These are phyloP conservation scores for Gymnopithys bicolor DNA, from an alignment of 2,797 vertebrate species.

Conservation along the genomic window DNA sequence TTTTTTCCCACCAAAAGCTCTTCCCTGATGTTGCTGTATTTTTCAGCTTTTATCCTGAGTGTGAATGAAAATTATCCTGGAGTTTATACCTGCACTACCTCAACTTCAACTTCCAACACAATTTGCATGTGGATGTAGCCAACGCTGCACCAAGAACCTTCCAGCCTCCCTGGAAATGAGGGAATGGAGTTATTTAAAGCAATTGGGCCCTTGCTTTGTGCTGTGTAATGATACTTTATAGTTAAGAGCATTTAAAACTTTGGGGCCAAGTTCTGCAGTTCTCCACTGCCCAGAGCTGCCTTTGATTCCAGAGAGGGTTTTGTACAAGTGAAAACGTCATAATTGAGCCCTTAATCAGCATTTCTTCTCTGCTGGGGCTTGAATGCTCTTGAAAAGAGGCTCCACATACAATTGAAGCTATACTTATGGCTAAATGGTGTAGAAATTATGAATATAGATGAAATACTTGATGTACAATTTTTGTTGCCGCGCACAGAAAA, in stretches of 20 bases:
- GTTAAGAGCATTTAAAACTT: constrained; percentile 3
- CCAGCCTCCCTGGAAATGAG: neutral
- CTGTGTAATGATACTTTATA: neutral
- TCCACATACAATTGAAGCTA: constrained; percentile 41
- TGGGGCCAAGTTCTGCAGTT: neutral
- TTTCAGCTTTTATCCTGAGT: neutral
- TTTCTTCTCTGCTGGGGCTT: constrained; percentile 52
- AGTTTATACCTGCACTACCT: neutral
- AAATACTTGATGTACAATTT: constrained; percentile 44
- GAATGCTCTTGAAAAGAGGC: constrained; percentile 37
- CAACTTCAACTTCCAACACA: neutral
- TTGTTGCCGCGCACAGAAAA: neutral
- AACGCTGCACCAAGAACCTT: neutral
- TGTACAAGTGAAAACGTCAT: constrained; percentile 12
- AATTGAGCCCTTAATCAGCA: constrained; percentile 60
- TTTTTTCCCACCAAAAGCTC: neutral
- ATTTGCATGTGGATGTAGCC: neutral
- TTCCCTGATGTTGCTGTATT: neutral
- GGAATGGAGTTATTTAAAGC: neutral
- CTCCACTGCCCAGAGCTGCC: neutral
- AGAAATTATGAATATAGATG: constrained; percentile 63
- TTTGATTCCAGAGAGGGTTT: constrained; percentile 1
- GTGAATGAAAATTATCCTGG: neutral
- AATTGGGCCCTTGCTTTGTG: neutral
- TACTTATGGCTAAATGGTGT: constrained; percentile 44